These are phyloP conservation scores for Tragelaphus strepsiceros DNA, from an alignment of 2,113 vertebrate species.

Conservation along the genomic window DNA sequence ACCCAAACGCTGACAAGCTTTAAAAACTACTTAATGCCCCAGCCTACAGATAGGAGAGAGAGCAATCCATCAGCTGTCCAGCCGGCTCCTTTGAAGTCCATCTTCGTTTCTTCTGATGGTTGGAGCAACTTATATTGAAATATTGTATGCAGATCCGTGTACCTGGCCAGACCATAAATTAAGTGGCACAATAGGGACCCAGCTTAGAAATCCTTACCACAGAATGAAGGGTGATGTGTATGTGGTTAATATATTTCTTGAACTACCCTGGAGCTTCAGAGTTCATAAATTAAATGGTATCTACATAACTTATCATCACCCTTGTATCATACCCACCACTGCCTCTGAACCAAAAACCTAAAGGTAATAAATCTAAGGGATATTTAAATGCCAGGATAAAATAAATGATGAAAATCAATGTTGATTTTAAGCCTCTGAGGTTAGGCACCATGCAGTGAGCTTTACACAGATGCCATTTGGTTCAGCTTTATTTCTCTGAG, in stretches of 20 bases:
- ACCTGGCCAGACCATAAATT: slow-evolving; percentile 61
- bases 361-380: neutral
- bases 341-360: slow-evolving; percentile 49
- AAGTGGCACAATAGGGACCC: slow-evolving; percentile 34
- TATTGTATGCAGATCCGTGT: neutral
- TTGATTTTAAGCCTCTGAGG: slow-evolving; percentile 39
- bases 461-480: neutral
- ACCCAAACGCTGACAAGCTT: slow-evolving; percentile 33
- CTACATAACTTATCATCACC: slow-evolving; percentile 32
- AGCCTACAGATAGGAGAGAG: neutral
- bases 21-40: slow-evolving; percentile 28
- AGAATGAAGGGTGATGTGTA: slow-evolving; percentile 52
- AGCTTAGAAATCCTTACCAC: slow-evolving; percentile 23
- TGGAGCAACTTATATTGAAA: slow-evolving; percentile 53
- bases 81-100: neutral
- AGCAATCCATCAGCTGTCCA: slow-evolving; percentile 54
- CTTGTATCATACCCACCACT: slow-evolving; percentile 17
- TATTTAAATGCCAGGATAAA: slow-evolving; percentile 34
- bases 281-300: slow-evolving; percentile 52
- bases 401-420: slow-evolving; percentile 54
- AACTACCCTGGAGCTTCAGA: slow-evolving; percentile 16
- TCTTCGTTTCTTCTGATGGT: slow-evolving; percentile 19
- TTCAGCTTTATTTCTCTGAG: slow-evolving; percentile 5
- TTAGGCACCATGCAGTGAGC: neutral
- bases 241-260: slow-evolving; percentile 56